Percentiles rank a stretch among this genome's conserved stretches.
Evolutionary conservation across 2,113 vertebrate genomes (phyloP).

Genomic region (Pantherophis guttatus): DNA sequence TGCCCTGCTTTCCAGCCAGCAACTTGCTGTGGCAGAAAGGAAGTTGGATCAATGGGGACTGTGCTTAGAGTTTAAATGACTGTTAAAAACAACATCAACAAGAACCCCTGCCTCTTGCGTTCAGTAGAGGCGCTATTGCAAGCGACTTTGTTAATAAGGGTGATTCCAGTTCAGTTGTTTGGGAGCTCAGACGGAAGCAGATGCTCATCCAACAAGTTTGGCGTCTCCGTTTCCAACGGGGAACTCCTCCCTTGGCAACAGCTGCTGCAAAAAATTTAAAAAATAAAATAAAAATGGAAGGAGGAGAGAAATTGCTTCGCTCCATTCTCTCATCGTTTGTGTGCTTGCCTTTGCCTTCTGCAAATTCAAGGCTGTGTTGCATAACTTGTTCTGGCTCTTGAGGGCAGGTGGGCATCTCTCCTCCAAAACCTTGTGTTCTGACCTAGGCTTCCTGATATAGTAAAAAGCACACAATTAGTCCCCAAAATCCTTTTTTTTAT

Average conservation of each 20-base stretch:
- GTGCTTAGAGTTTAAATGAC: conserved; percentile 6
- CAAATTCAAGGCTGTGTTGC: not conserved
- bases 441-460: no score
- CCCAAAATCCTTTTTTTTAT: no score
- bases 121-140: conserved; percentile 37
- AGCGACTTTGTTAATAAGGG: conserved; percentile 34
- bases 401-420: not conserved
- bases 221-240: not conserved
- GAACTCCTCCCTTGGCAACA: not conserved
- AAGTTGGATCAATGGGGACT: not conserved
- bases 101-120: accelerated
- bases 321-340: not conserved
- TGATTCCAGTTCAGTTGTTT: conserved; percentile 59
- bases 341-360: not conserved
- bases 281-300: not conserved
- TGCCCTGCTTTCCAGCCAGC: not conserved
- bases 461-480: no score
- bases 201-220: not conserved
- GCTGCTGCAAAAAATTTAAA: not conserved
- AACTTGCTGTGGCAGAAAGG: not conserved
- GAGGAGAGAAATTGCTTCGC: not conserved
- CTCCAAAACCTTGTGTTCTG: not conserved
- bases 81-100: conserved; percentile 14
- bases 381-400: not conserved
- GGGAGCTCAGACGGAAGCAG: not conserved